A percentile compares a stretch with the other conserved stretches of the same genome.
These are phyloP conservation scores for Trinectes maculatus DNA, from an alignment of 2,113 vertebrate species.

Conservation along the genomic window DNA sequence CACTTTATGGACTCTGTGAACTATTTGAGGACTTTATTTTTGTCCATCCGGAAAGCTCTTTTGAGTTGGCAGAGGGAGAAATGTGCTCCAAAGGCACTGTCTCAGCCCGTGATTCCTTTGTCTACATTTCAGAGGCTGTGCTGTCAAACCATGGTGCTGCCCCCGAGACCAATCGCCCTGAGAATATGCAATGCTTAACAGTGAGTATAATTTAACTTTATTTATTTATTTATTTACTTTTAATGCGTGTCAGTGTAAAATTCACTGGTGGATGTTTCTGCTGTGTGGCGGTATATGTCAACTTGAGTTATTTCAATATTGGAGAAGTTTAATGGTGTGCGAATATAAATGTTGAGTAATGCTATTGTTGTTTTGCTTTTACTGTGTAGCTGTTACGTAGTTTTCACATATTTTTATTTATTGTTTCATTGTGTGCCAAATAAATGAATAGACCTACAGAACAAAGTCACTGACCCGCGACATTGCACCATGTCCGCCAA, in stretches of 20 bases:
- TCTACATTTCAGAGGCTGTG: conserved; percentile 79
- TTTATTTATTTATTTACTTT: not conserved
- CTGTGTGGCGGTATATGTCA: conserved; percentile 15
- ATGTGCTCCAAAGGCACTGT: conserved; percentile 83
- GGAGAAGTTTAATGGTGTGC: not conserved
- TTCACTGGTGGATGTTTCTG: not conserved
- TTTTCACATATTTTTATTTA: conserved; percentile 8
- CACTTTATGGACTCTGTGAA: conserved; percentile 71
- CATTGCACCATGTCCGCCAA: conserved; percentile 44
- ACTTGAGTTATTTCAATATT: not conserved
- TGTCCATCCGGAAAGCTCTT: conserved; percentile 51
- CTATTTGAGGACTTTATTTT: conserved; percentile 64
- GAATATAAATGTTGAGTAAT: not conserved
- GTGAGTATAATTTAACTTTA: conserved; percentile 71
- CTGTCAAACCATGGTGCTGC: conserved; percentile 74
- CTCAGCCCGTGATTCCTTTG: conserved; percentile 80
- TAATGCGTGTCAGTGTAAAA: conserved; percentile 4
- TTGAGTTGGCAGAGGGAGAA: conserved; percentile 59
- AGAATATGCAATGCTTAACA: conserved; percentile 84
- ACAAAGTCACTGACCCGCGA: conserved; percentile 53
- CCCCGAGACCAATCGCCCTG: conserved; percentile 73
- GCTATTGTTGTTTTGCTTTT: not conserved
- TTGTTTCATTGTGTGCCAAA: conserved; percentile 12
- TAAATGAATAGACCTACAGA: conserved; percentile 15
- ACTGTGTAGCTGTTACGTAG: no score